Base-by-base conservation (phyloP, 2,797 vertebrate genomes). In the Anguilla megastoma region DNA sequence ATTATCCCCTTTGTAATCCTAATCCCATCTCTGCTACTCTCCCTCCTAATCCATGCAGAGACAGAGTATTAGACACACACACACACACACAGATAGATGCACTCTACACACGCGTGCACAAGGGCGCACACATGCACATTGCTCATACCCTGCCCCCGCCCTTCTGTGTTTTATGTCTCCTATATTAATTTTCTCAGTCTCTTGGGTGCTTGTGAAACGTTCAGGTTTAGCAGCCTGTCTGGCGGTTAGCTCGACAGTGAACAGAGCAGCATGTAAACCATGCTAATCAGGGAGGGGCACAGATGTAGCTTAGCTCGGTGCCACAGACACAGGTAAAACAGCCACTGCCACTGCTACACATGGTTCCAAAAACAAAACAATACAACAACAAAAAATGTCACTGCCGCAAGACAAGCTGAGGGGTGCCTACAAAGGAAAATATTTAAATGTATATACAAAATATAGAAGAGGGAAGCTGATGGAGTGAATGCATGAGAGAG, bases 1-100 rank as follows among this genome's bases (percentile, higher is more conserved):
- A 93, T 95, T 94, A 94, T 94, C 92, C 94, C 90, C 93, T 90
- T 90, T 87, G 21, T 94, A 94, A 95, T 95, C 93, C 94, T 92
- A 89, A 94, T 93, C 90, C 95, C 90, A 93, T 94, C 92, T 94
- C 92, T 90, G 91, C 91, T 91, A 88, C 88, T 90, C 88, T 93
- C 86, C 84, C 90, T 89, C 76, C 87, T 94, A 94, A 95, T 95
- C 92, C 91, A 89, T 88, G 63, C 14, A 86, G 54, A 88, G 76
- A 84, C 87, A 80, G 80, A 88, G 50, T 30, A 27, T 14, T 60
- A 41, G 18, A 63, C 58, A 69, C 85, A 88, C 66, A 85, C 16
- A 9, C 85, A 41, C 41, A 45, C 41, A 52, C 50, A 52, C 50
- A 52, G 66, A 87, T 87, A 85, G 85, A 89, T 85, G 74, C 48